Evolutionary conservation across 2,113 vertebrate species (phyloP).

Genomic region (Grus americana): DNA sequence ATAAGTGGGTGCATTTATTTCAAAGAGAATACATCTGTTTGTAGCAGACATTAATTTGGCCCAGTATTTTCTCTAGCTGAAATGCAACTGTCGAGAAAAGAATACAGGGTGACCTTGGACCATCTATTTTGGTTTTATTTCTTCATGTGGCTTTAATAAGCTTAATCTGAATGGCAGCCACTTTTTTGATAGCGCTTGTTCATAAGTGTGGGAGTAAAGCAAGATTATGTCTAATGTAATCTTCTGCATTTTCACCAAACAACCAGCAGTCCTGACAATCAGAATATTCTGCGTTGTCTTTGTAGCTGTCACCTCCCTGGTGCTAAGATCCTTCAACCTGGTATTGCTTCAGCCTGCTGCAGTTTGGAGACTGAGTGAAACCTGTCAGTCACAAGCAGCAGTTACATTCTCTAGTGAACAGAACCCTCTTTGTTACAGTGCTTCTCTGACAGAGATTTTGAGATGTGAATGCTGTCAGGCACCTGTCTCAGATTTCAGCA

Average conservation of each 20-base stretch:
- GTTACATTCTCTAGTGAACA: neutral
- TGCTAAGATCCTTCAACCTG: neutral
- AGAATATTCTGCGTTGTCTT: neutral
- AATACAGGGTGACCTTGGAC: neutral
- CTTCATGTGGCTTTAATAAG: neutral
- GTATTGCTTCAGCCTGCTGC: neutral
- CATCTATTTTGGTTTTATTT: neutral
- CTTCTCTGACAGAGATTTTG: neutral
- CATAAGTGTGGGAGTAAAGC: neutral
- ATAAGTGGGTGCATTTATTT: neutral
- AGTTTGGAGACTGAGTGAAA: neutral
- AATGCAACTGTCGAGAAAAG: neutral
- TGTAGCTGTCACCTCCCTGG: neutral
- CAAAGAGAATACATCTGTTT: neutral
- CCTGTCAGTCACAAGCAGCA: neutral
- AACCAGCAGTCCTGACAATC: neutral
- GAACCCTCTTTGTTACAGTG: neutral
- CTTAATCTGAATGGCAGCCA: neutral
- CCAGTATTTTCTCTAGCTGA: neutral
- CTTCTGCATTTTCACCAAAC: neutral
- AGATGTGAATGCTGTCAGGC: neutral
- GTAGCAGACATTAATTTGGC: neutral
- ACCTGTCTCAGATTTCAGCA: neutral
- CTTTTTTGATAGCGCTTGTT: neutral
- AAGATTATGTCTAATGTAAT: neutral